phyloP scores from a whole-genome alignment of 1,140 invertebrate species.

The Tyrophagus putrescentiae region DNA sequence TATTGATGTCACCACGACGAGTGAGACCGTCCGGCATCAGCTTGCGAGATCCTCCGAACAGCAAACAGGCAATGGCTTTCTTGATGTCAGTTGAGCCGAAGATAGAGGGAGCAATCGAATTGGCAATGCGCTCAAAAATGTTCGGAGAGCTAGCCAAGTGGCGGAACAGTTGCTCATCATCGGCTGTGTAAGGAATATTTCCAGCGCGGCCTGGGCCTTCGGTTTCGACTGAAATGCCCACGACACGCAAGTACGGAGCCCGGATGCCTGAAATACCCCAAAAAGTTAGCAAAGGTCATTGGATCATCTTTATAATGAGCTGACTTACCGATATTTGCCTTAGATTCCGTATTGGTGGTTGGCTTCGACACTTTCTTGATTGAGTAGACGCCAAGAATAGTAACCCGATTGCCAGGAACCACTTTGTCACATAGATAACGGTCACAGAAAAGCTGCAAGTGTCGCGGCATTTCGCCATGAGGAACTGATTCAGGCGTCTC shows the following conservation, averaged over 20 bases:
- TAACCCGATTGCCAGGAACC: slow-evolving; percentile 88
- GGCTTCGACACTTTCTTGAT: slow-evolving; percentile 71
- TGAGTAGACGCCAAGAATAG: slow-evolving; percentile 85
- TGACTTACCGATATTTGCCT: slow-evolving; percentile 61
- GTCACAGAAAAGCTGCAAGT: slow-evolving; percentile 87
- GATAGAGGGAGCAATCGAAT: slow-evolving; percentile 91
- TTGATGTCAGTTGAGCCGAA: slow-evolving; percentile 90
- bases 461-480: slow-evolving; percentile 94
- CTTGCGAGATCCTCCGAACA: slow-evolving; percentile 71
- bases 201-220: slow-evolving; percentile 54
- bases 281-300: not conserved
- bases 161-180: slow-evolving; percentile 83
- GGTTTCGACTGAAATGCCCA: slow-evolving; percentile 74
- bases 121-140: slow-evolving; percentile 74
- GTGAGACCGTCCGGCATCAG: slow-evolving; percentile 81
- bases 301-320: not conserved
- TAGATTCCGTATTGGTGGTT: slow-evolving; percentile 50
- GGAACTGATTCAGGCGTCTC: slow-evolving; percentile 91
- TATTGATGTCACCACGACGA: slow-evolving; percentile 89
- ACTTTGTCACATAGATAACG: slow-evolving; percentile 84
- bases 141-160: slow-evolving; percentile 65
- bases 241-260: slow-evolving; percentile 78
- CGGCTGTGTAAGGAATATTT: slow-evolving; percentile 44
- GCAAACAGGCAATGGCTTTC: slow-evolving; percentile 83
- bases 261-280: slow-evolving; percentile 50